These are phyloP conservation scores for Globicephala melas DNA, from an alignment of 2,113 vertebrate genomes.

Conservation along the genomic window DNA sequence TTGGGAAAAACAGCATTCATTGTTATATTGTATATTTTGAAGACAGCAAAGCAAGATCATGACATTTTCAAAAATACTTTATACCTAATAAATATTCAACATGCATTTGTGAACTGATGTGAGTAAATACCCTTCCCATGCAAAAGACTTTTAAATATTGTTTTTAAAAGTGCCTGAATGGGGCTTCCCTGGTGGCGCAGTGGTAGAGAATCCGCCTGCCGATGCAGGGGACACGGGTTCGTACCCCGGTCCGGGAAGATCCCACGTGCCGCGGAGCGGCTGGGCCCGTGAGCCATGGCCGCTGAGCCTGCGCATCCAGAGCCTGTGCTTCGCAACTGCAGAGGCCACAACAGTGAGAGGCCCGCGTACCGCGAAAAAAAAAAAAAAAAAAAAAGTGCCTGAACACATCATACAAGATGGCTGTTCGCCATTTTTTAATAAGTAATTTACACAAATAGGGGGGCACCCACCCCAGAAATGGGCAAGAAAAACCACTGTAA, in stretches of 20 bases:
- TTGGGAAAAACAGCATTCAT: neutral
- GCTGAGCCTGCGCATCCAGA: too few relatives aligned
- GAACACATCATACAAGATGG: neutral
- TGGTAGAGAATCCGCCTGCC: too few relatives aligned
- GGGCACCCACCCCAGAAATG: neutral
- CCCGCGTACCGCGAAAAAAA: too few relatives aligned
- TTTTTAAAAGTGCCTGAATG: constrained; percentile 2
- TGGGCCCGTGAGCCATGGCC: too few relatives aligned
- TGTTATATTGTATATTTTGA: neutral
- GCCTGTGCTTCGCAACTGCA: too few relatives aligned
- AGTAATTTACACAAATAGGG: neutral
- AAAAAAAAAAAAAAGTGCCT: neutral
- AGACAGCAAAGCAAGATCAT: neutral
- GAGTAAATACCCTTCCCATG: neutral
- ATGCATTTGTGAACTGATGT: neutral
- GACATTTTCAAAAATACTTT: neutral
- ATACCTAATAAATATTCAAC: neutral
- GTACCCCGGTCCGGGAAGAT: too few relatives aligned
- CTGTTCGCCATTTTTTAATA: neutral
- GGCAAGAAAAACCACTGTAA: neutral
- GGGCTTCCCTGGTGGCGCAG: too few relatives aligned
- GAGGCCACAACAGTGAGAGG: too few relatives aligned
- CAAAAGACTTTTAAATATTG: neutral
- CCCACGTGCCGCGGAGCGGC: too few relatives aligned
- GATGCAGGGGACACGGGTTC: too few relatives aligned